These are phyloP conservation scores for Proales similis DNA, from an alignment of 1,140 invertebrate genomes.

Conservation along the genomic window DNA sequence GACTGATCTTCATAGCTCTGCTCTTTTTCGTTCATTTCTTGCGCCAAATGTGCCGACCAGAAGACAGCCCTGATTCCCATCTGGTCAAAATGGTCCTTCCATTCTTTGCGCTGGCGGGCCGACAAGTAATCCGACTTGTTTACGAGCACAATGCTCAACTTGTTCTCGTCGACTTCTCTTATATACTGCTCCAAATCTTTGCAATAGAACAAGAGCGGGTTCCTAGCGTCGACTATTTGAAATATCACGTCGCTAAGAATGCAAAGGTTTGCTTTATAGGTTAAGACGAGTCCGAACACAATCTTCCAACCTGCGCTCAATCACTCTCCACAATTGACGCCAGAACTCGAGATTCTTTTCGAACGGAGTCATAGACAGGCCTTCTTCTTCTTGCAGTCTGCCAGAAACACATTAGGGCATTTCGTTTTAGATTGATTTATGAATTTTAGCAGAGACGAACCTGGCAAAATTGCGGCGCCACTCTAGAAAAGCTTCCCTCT, in stretches of 20 bases:
- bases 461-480: constrained; percentile 74
- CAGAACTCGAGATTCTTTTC: constrained; percentile 97
- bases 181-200: constrained; percentile 89
- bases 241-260: constrained; percentile 88
- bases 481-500: constrained; percentile 72
- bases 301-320: constrained; percentile 68
- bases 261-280: constrained; percentile 50
- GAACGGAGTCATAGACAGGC: constrained; percentile 74
- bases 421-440: not conserved
- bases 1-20: not conserved
- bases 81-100: constrained; percentile 30
- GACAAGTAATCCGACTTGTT: constrained; percentile 96
- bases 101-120: constrained; percentile 61
- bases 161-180: constrained; percentile 67
- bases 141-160: constrained; percentile 75
- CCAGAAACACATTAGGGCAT: not conserved
- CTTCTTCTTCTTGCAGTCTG: constrained; percentile 5
- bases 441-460: constrained; percentile 40
- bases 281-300: not conserved
- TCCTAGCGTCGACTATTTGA: constrained; percentile 91
- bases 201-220: constrained; percentile 87
- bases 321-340: constrained; percentile 94
- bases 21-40: not conserved
- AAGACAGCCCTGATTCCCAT: constrained; percentile 60
- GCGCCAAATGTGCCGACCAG: constrained; percentile 66